Base-by-base conservation (phyloP, 1,140 invertebrate species). In the Coboldia fuscipes region DNA sequence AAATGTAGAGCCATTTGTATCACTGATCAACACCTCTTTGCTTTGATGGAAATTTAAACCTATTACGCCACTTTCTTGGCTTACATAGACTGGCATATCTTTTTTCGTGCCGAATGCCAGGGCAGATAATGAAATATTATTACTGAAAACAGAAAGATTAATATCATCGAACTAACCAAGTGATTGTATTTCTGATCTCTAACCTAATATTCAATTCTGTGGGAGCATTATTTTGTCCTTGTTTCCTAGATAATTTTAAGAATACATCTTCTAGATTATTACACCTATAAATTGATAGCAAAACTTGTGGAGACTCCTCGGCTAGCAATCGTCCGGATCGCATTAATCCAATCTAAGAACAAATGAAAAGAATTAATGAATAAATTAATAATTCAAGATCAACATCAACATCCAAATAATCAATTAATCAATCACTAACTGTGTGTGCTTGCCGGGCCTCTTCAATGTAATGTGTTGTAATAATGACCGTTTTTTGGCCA, bases 381-480 rank as follows among this genome's bases (percentile, higher is more conserved):
- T 23, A 15, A n/a, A 14, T 30, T 20, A 27, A 15, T 20, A 3
- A 14, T 7, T 23, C 6, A 18, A 6, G 21, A 9, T 20, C 8
- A 10, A 21, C 9, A 35, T 12, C 16, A 32, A 3, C 8, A 35
- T 9, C 13, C n/a, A 17, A 7, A 33, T 13, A 30, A 7, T 32
- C 4, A 6, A 30, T 16, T 16, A 5, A 4, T 17, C 12, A 16
- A 24, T 6, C 24, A 57, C 62, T 66, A 64, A 86, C 81, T 48
- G 72, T 74, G 51, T 85, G 71, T 23, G 83, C 83, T 60, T 88
- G 80, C 42, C 80, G 58, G 1, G 86, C 86, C 54, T 93, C 86
- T 55, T 90, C 84, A 39, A 90, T 88, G 45, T 90, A 92, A 63
- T 92, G 85, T 14, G 86, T 92, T 2, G 86, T 92, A 41, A 92